Evolutionary conservation across 2,888 invertebrate genomes (phyloP).

Genomic region (Harpalus rubripes): DNA sequence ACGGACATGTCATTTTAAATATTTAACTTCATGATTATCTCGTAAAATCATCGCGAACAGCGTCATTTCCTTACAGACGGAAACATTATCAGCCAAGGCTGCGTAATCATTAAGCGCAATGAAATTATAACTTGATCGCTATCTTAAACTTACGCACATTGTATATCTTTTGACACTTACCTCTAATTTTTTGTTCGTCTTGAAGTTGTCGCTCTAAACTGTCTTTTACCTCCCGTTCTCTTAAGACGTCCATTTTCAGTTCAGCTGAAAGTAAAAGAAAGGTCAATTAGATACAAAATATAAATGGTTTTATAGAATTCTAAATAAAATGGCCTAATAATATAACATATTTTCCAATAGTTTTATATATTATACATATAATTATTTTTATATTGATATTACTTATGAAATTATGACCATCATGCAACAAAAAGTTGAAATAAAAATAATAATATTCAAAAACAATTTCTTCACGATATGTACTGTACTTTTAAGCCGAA

Average conservation of each 20-base stretch:
- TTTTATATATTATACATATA: too few species aligned
- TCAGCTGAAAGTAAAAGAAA: conserved; percentile 86
- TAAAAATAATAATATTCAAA: too few species aligned
- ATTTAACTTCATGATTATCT: conserved; percentile 45
- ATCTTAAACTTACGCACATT: conserved; percentile 11
- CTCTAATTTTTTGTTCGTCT: conserved; percentile 96
- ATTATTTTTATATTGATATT: too few species aligned
- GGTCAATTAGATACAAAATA: neutral
- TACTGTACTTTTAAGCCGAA: too few species aligned
- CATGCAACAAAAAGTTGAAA: too few species aligned
- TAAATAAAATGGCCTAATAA: too few species aligned
- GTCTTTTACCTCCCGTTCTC: conserved; percentile 96
- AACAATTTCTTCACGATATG: too few species aligned
- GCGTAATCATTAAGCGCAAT: conserved; percentile 45
- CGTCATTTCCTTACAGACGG: neutral
- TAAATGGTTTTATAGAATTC: too few species aligned
- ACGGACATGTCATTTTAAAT: conserved; percentile 26
- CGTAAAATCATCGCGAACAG: neutral
- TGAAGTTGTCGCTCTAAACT: conserved; percentile 94
- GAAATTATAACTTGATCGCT: conserved; percentile 30
- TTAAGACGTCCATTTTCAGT: conserved; percentile 95
- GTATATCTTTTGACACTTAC: conserved; percentile 81
- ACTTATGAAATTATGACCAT: too few species aligned
- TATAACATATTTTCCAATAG: too few species aligned
- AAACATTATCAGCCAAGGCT: conserved; percentile 19